A percentile compares a stretch with the other conserved stretches of the same genome.
phyloP scores from a whole-genome alignment of 1,140 invertebrate species.

The Orchesella cincta region DNA sequence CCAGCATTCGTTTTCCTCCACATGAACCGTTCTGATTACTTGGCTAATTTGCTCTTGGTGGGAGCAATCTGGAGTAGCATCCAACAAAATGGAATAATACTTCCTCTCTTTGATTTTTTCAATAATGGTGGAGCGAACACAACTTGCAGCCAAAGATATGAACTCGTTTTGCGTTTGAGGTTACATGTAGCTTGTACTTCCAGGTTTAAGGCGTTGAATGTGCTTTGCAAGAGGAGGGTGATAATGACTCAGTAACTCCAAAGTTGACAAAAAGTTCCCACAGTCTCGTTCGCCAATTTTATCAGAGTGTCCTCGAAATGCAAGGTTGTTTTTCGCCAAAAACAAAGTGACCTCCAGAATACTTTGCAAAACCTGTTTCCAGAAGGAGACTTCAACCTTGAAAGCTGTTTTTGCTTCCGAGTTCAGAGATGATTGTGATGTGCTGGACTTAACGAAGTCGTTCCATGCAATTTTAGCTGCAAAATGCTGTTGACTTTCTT shows the following conservation, averaged over 20 bases:
- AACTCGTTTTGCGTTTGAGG: slow-evolving; percentile 23
- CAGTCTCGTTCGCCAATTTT: background rate
- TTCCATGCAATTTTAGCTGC: background rate
- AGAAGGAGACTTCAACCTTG: background rate
- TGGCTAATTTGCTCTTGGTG: slow-evolving; percentile 51
- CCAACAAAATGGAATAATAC: slow-evolving; percentile 52
- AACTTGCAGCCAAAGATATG: background rate
- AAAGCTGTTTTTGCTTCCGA: background rate
- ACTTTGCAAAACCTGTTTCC: background rate
- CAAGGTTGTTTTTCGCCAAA: slow-evolving; percentile 24
- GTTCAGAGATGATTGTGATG: background rate
- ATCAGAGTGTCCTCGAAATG: slow-evolving; percentile 7
- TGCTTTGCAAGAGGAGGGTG: background rate
- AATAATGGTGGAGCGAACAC: background rate
- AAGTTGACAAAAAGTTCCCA: slow-evolving; percentile 14
- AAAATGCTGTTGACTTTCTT: background rate
- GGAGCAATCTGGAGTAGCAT: slow-evolving; percentile 52
- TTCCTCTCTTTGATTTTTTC: slow-evolving; percentile 34
- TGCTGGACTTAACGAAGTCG: background rate
- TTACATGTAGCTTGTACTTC: background rate
- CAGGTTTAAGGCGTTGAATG: background rate
- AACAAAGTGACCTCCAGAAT: slow-evolving; percentile 22
- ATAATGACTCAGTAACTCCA: background rate
- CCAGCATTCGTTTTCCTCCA: slow-evolving; percentile 17
- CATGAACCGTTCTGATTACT: slow-evolving; percentile 44